These are phyloP conservation scores for Gonocerus acuteangulatus DNA, from an alignment of 2,888 invertebrate species.

Conservation along the genomic window DNA sequence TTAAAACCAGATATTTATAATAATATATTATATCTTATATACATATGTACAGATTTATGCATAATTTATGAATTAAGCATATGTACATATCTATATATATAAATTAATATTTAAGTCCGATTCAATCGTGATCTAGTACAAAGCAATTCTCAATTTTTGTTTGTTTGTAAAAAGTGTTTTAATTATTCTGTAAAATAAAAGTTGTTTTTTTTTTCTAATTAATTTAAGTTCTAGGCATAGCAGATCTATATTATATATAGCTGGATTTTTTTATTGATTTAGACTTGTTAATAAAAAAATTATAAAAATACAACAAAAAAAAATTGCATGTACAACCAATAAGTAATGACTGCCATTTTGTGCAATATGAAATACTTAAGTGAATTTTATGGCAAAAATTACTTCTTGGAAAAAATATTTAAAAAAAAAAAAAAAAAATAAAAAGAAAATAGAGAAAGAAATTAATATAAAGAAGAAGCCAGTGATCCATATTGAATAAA, in stretches of 20 bases:
- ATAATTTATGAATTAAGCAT: too few relatives aligned
- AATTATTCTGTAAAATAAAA: neutral
- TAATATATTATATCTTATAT: too few relatives aligned
- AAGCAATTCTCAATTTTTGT: conserved; percentile 4
- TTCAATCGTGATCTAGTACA: conserved; percentile 19
- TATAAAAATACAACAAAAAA: neutral
- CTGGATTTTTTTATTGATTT: conserved; percentile 6
- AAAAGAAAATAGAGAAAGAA: too few relatives aligned
- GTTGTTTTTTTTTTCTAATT: conserved; percentile 3
- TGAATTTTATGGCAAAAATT: too few relatives aligned
- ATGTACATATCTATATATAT: too few relatives aligned
- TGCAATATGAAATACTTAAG: conserved; percentile 4
- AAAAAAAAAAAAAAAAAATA: too few relatives aligned
- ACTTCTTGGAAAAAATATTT: too few relatives aligned
- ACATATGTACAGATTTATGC: too few relatives aligned
- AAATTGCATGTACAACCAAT: neutral
- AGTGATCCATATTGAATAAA: too few relatives aligned
- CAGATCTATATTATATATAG: conserved; percentile 1
- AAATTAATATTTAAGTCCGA: neutral
- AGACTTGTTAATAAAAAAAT: conserved; percentile 8
- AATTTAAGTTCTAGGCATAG: conserved; percentile 7
- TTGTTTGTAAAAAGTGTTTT: neutral
- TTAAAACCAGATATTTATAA: neutral
- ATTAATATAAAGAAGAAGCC: too few relatives aligned
- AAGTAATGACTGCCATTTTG: conserved; percentile 7